These are phyloP conservation scores for Nyctibius bracteatus DNA, from an alignment of 2,113 vertebrate genomes.

Conservation along the genomic window DNA sequence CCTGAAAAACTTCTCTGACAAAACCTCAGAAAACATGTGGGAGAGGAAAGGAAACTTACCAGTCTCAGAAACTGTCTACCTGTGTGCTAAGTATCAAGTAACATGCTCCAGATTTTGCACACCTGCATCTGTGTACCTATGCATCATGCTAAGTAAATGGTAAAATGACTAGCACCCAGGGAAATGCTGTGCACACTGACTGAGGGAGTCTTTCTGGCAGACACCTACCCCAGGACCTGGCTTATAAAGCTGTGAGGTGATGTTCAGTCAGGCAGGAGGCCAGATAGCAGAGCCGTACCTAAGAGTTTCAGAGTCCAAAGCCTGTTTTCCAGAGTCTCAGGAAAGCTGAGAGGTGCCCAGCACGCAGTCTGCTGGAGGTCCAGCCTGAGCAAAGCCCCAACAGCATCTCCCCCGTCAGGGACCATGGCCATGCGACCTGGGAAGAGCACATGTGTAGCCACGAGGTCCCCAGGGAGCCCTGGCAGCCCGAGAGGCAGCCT, in stretches of 20 bases:
- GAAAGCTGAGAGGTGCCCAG: not conserved
- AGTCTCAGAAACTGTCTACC: not conserved
- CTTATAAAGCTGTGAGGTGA: not conserved
- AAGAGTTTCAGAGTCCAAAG: not conserved
- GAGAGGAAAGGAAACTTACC: not conserved
- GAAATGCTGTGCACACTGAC: accelerated
- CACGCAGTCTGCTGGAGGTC: not conserved
- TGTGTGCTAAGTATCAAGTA: not conserved
- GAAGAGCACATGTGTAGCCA: not conserved
- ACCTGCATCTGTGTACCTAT: not conserved
- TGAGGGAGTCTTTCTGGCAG: not conserved
- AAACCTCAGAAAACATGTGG: not conserved
- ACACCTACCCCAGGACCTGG: not conserved
- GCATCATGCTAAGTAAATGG: not conserved
- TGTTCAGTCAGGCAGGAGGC: not conserved
- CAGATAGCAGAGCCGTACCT: not conserved
- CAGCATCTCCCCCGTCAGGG: not conserved
- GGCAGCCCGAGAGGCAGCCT: not conserved
- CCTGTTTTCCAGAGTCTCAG: not conserved
- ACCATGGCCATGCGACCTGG: not conserved
- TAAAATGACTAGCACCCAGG: not conserved
- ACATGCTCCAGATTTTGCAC: not conserved
- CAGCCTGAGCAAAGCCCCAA: not conserved
- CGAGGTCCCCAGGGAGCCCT: not conserved
- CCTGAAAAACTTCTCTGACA: not conserved